These are phyloP conservation scores for Cottoperca gobio DNA, from an alignment of 2,797 vertebrate genomes.

Conservation along the genomic window DNA sequence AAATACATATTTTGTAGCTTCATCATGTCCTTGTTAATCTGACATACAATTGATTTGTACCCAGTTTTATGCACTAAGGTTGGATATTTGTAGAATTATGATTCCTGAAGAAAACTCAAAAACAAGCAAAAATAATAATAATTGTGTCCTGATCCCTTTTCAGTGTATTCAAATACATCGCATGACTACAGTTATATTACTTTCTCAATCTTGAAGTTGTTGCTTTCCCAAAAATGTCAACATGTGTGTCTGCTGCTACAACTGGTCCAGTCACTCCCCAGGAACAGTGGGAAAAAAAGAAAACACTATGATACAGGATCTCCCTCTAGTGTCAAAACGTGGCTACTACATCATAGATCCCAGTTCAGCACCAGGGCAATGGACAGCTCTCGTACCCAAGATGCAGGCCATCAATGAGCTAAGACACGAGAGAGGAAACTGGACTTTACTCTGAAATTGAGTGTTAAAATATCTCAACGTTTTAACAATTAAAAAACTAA, in stretches of 20 bases:
- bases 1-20: neutral
- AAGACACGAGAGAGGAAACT: neutral
- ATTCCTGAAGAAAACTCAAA: neutral
- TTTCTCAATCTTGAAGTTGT: constrained; percentile 1
- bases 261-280: neutral
- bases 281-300: neutral
- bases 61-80: neutral
- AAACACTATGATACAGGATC: constrained; percentile 37
- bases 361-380: constrained; percentile 66
- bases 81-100: neutral
- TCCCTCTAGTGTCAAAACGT: constrained; percentile 63
- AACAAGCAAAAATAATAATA: neutral
- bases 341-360: constrained; percentile 38
- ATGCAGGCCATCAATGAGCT: neutral
- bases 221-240: constrained; percentile 4
- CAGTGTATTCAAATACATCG: neutral
- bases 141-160: neutral
- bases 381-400: constrained; percentile 62
- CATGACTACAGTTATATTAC: neutral
- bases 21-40: neutral
- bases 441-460: neutral
- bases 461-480: neutral
- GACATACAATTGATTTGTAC: neutral
- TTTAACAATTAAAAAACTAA: neutral
- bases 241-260: neutral